Evolutionary conservation across 2,113 vertebrate species (phyloP).

Genomic region (Vicugna pacos): DNA sequence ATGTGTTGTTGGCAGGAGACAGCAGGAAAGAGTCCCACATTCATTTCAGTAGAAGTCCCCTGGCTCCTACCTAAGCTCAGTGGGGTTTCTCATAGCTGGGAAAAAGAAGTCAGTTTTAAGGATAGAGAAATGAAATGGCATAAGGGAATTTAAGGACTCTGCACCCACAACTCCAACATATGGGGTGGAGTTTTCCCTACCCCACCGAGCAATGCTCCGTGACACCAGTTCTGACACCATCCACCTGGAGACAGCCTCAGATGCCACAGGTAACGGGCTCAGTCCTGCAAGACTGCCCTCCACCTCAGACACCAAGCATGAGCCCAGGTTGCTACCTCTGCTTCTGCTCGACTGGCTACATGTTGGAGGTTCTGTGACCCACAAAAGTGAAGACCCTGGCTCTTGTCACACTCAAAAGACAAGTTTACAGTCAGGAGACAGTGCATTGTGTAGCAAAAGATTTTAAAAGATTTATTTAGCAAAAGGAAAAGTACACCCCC

Average conservation of each 20-base stretch:
- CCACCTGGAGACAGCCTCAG: not conserved
- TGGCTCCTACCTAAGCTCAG: not conserved
- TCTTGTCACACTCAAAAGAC: too few species aligned
- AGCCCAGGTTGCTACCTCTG: not conserved
- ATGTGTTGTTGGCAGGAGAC: not conserved
- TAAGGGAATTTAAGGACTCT: not conserved
- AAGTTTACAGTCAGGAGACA: too few species aligned
- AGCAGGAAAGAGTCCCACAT: not conserved
- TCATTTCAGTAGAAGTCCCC: not conserved
- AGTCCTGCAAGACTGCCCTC: not conserved
- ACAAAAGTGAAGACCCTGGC: too few species aligned
- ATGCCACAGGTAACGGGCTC: not conserved
- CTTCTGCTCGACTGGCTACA: not conserved
- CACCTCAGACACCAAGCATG: not conserved
- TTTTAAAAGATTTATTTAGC: too few species aligned
- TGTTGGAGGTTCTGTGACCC: not conserved
- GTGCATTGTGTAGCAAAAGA: too few species aligned
- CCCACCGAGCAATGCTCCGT: not conserved
- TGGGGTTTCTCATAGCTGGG: too few species aligned
- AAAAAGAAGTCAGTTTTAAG: not conserved
- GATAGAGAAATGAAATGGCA: not conserved
- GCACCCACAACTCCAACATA: fast-evolving
- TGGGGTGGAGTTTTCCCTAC: not conserved
- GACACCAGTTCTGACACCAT: not conserved
- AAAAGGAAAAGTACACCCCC: too few species aligned